These are phyloP conservation scores for Tonatia bakeri DNA, from an alignment of 2,113 vertebrate species.

Conservation along the genomic window DNA sequence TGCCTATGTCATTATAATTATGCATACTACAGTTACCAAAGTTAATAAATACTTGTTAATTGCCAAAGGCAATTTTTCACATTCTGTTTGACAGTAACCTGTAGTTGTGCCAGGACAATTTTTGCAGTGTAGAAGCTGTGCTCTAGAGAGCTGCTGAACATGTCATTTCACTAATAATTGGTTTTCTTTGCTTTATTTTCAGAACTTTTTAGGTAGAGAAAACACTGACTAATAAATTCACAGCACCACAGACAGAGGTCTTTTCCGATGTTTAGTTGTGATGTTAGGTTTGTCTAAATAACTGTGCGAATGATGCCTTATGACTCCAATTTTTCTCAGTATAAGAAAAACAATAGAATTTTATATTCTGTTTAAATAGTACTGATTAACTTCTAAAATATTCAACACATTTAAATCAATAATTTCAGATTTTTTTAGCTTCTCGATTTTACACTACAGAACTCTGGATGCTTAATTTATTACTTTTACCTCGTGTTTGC, in stretches of 20 bases:
- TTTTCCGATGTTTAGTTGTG: not conserved
- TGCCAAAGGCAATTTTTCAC: slow-evolving; percentile 45
- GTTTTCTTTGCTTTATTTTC: slow-evolving; percentile 46
- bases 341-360: not conserved
- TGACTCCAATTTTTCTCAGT: not conserved
- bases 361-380: not conserved
- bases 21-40: slow-evolving; percentile 10
- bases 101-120: slow-evolving; percentile 34
- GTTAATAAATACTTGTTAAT: slow-evolving; percentile 70
- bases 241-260: not conserved
- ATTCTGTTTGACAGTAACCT: slow-evolving; percentile 26
- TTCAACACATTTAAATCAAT: not conserved
- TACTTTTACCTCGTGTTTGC: not conserved
- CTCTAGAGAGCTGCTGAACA: slow-evolving; percentile 26
- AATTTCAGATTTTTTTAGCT: not conserved
- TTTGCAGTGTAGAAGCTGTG: slow-evolving; percentile 23
- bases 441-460: not conserved
- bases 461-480: not conserved
- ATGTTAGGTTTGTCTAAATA: not conserved
- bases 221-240: slow-evolving; percentile 35
- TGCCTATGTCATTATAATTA: slow-evolving; percentile 54
- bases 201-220: not conserved
- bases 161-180: slow-evolving; percentile 45
- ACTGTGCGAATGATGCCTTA: not conserved
- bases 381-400: not conserved